These are phyloP conservation scores for Pipistrellus nathusii DNA, from an alignment of 2,797 vertebrate genomes.

Conservation along the genomic window DNA sequence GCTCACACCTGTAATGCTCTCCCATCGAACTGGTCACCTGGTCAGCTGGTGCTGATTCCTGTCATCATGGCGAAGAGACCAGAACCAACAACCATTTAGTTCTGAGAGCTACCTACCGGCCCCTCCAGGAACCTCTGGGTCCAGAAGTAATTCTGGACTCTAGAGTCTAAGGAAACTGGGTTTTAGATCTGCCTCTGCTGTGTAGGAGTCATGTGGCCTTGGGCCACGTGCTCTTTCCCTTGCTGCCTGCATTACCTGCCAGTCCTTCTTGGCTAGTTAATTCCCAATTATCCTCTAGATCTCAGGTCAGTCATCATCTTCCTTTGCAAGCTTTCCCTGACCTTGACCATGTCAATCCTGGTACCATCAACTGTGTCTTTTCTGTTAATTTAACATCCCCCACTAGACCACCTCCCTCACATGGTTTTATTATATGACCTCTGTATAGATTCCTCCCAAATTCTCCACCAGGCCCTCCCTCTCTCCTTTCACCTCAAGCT, in stretches of 20 bases:
- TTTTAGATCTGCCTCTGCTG: not conserved
- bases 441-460: not conserved
- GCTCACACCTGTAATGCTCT: not conserved
- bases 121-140: not conserved
- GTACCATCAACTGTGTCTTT: not conserved
- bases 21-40: not conserved
- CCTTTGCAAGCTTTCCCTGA: not conserved
- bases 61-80: not conserved
- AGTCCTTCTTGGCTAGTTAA: not conserved
- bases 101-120: conserved; percentile 14
- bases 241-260: no score
- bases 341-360: not conserved
- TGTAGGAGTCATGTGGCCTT: not conserved
- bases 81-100: conserved; percentile 53
- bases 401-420: not conserved
- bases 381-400: not conserved
- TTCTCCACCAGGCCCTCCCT: not conserved
- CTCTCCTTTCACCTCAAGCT: not conserved
- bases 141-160: conserved; percentile 63
- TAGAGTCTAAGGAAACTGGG: conserved; percentile 6
- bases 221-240: not conserved
- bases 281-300: not conserved
- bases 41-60: not conserved
- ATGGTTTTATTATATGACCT: not conserved
- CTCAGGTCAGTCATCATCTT: not conserved